Evolutionary conservation across 2,113 vertebrate genomes (phyloP).

Genomic region (Noctilio leporinus): DNA sequence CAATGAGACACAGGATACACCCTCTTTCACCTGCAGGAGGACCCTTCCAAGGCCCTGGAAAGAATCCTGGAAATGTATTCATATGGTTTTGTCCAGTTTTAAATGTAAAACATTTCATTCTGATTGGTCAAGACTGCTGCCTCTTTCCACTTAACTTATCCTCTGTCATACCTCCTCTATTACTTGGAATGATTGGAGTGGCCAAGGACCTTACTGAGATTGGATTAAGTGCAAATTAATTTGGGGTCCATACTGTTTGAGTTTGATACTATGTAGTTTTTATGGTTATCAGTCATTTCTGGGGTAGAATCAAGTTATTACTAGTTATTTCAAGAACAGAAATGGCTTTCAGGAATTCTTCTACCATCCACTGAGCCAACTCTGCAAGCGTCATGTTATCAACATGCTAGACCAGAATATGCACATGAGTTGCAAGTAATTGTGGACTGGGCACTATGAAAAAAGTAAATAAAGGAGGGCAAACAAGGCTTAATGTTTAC

Average conservation of each 20-base stretch:
- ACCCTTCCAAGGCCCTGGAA: neutral
- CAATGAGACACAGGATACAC: neutral
- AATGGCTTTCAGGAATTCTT: neutral
- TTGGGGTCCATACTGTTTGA: neutral
- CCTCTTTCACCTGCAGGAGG: rapidly evolving
- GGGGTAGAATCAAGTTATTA: neutral
- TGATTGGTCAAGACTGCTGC: neutral
- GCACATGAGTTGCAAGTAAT: neutral
- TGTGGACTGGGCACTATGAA: too few relatives aligned
- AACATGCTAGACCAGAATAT: neutral
- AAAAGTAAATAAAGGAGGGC: neutral
- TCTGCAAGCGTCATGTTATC: neutral
- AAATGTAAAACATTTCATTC: neutral
- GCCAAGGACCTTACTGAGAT: neutral
- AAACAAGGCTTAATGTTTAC: neutral
- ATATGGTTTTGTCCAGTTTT: neutral
- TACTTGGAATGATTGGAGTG: neutral
- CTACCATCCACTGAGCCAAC: neutral
- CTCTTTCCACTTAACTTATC: neutral
- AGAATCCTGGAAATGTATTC: neutral
- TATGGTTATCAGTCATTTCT: neutral
- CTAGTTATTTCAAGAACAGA: neutral
- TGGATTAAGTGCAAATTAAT: neutral
- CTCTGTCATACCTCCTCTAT: neutral
- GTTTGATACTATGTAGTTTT: neutral